Base-by-base conservation (phyloP, 2,888 invertebrate species). In the Cataglyphis altisquamis region DNA sequence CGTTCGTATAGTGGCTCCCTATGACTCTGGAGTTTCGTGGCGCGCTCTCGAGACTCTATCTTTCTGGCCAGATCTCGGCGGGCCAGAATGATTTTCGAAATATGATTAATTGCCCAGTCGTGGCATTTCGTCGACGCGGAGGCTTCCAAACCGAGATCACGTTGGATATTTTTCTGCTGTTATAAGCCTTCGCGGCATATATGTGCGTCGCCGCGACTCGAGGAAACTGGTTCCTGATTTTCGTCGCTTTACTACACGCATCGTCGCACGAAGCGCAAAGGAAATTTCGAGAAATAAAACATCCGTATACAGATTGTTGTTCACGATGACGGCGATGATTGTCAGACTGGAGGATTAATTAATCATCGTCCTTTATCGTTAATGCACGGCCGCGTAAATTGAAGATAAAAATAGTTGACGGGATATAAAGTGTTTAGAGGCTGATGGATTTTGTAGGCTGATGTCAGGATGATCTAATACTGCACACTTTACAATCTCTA, bases 41-140 rank as follows among this genome's bases (percentile, higher is more conserved):
- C 89, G 87, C 89, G 90, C 86, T 87, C 87, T 88, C 82, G 68
- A 75, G 87, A 75, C 91, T 90, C 90, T 94, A 94, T 94, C 94
- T 93, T 91, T 83, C 86, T 90, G 91, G 90, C 91, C 92, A 92
- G 94, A 94, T 94, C 94, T 94, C 92, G 89, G 91, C 91, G 92
- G 92, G 88, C 87, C 91, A 92, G 93, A 94, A 94, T 94, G 94
- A 94, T 94, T 94, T 94, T 94, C 93, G 93, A 94, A 94, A 94
- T 94, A 94, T 94, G 94, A 94, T 94, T 94, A 94, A 94, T 94
- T 94, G 94, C 93, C 91, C 89, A 89, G 87, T 89, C 91, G 89
- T 92, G 92, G 91, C 91, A 91, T 92, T 92, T 91, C 91, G 91
- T 86, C 87, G 88, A 87, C 82, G 78, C 86, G 72, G 82, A 32